Percentiles rank a stretch among this genome's conserved stretches.
Evolutionary conservation across 1,140 invertebrate genomes (phyloP).

Genomic region (Ips typographus): DNA sequence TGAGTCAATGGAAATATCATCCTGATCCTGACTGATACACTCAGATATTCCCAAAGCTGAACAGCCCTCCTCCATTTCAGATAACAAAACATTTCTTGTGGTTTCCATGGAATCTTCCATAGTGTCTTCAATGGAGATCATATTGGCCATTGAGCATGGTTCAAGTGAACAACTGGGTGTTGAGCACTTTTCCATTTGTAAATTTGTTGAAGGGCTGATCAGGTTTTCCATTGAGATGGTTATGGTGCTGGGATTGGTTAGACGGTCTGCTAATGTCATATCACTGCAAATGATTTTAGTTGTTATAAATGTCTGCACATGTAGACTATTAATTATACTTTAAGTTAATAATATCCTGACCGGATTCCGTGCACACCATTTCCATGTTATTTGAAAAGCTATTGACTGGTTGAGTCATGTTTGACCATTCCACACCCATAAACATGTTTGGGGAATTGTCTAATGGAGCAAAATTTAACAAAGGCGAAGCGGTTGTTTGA

Average conservation of each 20-base stretch:
- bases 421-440: slow-evolving; percentile 47
- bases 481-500: background rate
- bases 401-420: slow-evolving; percentile 35
- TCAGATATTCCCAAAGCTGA: slow-evolving; percentile 11
- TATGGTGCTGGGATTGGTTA: slow-evolving; percentile 17
- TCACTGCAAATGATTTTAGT: slow-evolving; percentile 3
- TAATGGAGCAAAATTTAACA: slow-evolving; percentile 36
- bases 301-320: too few species aligned
- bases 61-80: slow-evolving; percentile 30
- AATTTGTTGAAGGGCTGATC: slow-evolving; percentile 7
- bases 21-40: slow-evolving; percentile 25
- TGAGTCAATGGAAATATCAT: slow-evolving; percentile 47
- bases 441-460: slow-evolving; percentile 41
- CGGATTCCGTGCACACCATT: too few species aligned
- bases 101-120: slow-evolving; percentile 26
- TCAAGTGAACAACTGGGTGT: background rate
- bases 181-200: too few species aligned
- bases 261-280: slow-evolving; percentile 39
- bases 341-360: too few species aligned
- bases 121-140: background rate
- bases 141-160: background rate
- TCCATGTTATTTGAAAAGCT: slow-evolving; percentile 4
- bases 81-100: slow-evolving; percentile 24
- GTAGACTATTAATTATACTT: too few species aligned
- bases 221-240: slow-evolving; percentile 29